A percentile compares a stretch with the other conserved stretches of the same genome.
Conservation (phyloP, 2,888 invertebrate genomes). For the Metopia argyrocephala region DNA sequence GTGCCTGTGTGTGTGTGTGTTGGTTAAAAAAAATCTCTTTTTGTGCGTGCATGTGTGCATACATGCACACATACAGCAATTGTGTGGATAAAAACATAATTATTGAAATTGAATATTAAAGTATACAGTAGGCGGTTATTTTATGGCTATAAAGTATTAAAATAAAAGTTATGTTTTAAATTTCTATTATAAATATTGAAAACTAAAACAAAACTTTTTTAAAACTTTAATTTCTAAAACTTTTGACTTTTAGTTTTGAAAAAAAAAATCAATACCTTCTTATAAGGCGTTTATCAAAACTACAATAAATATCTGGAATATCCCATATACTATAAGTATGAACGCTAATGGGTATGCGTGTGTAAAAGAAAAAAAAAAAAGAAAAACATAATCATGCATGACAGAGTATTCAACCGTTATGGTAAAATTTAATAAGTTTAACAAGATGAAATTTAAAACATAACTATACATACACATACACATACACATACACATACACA, state of each 20-base stretch:
- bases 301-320: no score
- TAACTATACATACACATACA: background rate
- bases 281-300: no score
- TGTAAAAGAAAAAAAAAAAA: background rate
- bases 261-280: no score
- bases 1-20: background rate
- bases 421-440: conserved; percentile 46
- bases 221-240: no score
- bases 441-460: conserved; percentile 36
- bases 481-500: background rate
- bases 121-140: no score
- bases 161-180: no score
- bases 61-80: conserved; percentile 30
- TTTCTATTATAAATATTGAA: no score
- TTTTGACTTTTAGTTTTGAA: no score
- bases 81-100: conserved; percentile 4
- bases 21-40: no score
- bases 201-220: no score
- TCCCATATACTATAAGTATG: no score
- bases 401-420: conserved; percentile 22
- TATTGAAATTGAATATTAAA: conserved; percentile 3
- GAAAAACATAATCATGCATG: background rate
- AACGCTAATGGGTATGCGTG: background rate
- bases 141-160: no score
- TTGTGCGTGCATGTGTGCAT: background rate